Conservation (phyloP, 2,888 invertebrate species). For the Hirtodrosophila confusa region DNA sequence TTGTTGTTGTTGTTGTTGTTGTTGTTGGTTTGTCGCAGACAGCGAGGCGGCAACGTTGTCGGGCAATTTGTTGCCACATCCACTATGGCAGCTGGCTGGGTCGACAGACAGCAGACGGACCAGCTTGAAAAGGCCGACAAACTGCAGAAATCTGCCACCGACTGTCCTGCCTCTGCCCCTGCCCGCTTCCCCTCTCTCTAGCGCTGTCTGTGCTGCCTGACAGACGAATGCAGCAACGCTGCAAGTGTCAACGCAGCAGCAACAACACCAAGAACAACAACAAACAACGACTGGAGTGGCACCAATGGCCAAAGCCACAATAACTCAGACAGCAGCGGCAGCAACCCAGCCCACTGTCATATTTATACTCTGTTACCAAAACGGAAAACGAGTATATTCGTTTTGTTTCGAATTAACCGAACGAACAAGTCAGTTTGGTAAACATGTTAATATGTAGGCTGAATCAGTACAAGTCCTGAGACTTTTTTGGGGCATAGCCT, state of each 20-base stretch:
- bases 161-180: slow-evolving; percentile 25
- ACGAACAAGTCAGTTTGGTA: too few relatives aligned
- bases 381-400: too few relatives aligned
- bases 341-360: slow-evolving; percentile 30
- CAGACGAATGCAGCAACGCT: slow-evolving; percentile 54
- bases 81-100: slow-evolving; percentile 9
- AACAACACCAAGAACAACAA: slow-evolving; percentile 18
- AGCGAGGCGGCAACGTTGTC: slow-evolving; percentile 44
- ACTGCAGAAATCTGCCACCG: slow-evolving; percentile 55
- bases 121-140: slow-evolving; percentile 75
- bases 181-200: background rate
- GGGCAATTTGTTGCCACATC: slow-evolving; percentile 55
- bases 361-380: background rate
- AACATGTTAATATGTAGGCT: too few relatives aligned
- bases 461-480: too few relatives aligned
- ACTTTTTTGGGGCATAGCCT: too few relatives aligned
- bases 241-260: slow-evolving; percentile 53
- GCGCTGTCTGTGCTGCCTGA: slow-evolving; percentile 16
- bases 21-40: slow-evolving; percentile 42
- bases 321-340: slow-evolving; percentile 60
- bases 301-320: slow-evolving; percentile 65
- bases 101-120: slow-evolving; percentile 31
- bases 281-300: slow-evolving; percentile 1
- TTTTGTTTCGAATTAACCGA: too few relatives aligned
- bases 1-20: slow-evolving; percentile 18